Evolutionary conservation across 2,113 vertebrate species (phyloP), one percentile per base, ranked within the genome.

Genomic region (Paedocypris sp.): DNA sequence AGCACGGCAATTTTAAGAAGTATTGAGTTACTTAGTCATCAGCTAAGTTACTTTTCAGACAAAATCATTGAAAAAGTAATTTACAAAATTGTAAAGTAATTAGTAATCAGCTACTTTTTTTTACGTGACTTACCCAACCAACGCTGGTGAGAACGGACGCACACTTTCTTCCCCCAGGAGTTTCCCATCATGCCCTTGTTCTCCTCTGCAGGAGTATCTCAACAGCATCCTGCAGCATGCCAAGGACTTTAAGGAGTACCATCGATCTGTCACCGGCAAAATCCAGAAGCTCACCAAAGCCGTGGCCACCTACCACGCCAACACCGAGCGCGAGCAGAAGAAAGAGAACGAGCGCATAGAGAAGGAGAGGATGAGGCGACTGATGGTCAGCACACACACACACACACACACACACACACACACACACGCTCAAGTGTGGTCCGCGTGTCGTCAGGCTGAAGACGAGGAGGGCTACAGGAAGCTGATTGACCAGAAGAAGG

Each of bases 181-280:
- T n/a, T n/a, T n/a, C n/a, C n/a, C n/a, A n/a, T n/a, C n/a, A n/a
- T n/a, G n/a, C n/a, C n/a, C n/a, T n/a, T n/a, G n/a, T n/a, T n/a
- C n/a, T n/a, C n/a, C n/a, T n/a, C n/a, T n/a, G n/a, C n/a, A 98
- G 94, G 94, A 98, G 82, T 98, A 98, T 89, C 92, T 98, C 83
- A 97, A 97, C 58, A 98, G 94, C 85, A 98, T 98, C 60, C 86
- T 98, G 36, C 94, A 98, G 74, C 94, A 98, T 1, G 94, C 94
- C 48, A 98, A 98, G 79, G 94, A 98, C 64, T 98, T 98, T 71
- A 98, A 97, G 72, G 94, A 98, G 19, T 98, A 93, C 71, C 94
- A 98, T 58, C 87, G 93, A 29, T 94, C 92, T 0, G 91, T 98
- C 72, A 94, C 90, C 0, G 94, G 90, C 0, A 97, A 97, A 66